Conservation (phyloP, 2,797 vertebrate species). For the Microctenopoma stevenorrisi region DNA sequence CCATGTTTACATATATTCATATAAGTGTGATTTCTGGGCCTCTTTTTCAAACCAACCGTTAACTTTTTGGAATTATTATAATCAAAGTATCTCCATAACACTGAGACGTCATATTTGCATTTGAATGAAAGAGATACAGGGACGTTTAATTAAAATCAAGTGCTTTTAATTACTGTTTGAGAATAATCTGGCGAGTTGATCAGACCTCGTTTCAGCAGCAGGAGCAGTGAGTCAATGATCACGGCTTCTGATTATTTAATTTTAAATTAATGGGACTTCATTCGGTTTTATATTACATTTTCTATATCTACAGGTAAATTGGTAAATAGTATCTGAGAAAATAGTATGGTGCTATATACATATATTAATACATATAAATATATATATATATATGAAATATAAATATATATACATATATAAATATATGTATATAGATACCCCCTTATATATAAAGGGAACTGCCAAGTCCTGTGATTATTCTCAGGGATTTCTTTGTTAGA, state of each 20-base stretch:
- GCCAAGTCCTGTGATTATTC: too few species aligned
- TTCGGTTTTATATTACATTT: conserved; percentile 1
- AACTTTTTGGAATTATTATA: neutral
- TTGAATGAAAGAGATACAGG: conserved; percentile 23
- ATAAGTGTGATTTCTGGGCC: neutral
- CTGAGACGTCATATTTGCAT: conserved; percentile 26
- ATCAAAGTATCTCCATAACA: conserved; percentile 5
- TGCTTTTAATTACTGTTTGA: conserved; percentile 14
- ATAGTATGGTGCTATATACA: too few species aligned
- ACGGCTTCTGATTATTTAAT: neutral
- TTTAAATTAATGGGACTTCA: neutral
- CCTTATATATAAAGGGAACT: too few species aligned
- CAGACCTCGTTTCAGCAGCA: conserved; percentile 10
- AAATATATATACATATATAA: too few species aligned
- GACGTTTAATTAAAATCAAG: conserved; percentile 28
- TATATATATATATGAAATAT: too few species aligned
- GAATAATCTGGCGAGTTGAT: conserved; percentile 19
- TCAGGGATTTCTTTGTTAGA: too few species aligned
- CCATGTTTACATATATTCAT: neutral
- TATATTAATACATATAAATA: too few species aligned
- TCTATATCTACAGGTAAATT: neutral
- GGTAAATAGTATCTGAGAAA: too few species aligned
- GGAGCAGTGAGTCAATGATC: neutral
- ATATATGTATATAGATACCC: too few species aligned
- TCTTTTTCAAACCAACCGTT: neutral